Conservation (phyloP, 2,797 vertebrate species). For the Microctenopoma steveboyesi region DNA sequence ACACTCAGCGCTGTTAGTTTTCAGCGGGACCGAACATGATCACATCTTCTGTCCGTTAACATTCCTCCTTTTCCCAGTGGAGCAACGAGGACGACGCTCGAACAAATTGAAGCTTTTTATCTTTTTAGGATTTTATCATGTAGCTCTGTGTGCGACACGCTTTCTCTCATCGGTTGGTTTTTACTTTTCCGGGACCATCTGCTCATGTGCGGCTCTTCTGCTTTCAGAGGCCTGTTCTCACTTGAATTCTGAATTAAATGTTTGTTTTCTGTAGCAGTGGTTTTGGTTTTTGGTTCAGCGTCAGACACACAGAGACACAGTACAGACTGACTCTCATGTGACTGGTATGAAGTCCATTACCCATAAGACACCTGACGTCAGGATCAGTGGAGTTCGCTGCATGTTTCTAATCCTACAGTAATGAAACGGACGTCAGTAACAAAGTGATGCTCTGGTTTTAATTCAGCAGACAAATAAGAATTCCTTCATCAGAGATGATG, state of each 20-base stretch:
- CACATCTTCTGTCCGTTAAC: background rate
- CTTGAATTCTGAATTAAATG: slow-evolving; percentile 68
- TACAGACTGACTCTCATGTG: background rate
- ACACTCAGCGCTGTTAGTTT: background rate
- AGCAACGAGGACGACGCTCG: background rate
- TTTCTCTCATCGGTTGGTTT: slow-evolving; percentile 1
- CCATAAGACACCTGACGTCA: background rate
- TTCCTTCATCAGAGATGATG: no score
- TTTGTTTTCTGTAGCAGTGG: slow-evolving; percentile 36
- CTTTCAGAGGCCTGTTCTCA: slow-evolving; percentile 45
- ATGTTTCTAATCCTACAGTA: no score
- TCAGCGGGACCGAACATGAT: background rate
- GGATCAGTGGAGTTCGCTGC: no score
- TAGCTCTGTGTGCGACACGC: background rate
- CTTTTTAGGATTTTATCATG: background rate
- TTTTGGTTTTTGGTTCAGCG: background rate
- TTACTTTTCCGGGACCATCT: background rate
- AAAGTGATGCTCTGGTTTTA: no score
- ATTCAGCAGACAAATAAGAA: no score
- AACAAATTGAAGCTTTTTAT: slow-evolving; percentile 18
- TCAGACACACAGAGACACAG: background rate
- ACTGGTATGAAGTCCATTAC: background rate
- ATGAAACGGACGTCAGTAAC: no score
- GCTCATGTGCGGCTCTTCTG: slow-evolving; percentile 4
- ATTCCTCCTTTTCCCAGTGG: slow-evolving; percentile 14